phyloP scores from a whole-genome alignment of 1,140 invertebrate genomes.

The Tyrophagus putrescentiae region DNA sequence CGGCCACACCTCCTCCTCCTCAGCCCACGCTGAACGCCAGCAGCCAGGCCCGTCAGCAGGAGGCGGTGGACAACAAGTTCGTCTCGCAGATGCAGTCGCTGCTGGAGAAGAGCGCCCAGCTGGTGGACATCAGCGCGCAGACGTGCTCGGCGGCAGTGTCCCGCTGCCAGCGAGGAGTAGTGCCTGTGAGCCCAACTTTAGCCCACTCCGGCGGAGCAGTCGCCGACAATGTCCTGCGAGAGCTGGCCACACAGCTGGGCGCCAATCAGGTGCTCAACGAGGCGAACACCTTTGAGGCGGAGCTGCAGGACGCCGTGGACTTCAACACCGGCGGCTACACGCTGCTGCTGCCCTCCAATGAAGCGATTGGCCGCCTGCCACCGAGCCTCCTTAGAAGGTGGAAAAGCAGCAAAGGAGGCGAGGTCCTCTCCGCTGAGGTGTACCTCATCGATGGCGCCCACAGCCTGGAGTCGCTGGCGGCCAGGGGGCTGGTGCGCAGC shows the following conservation, averaged over 20 bases:
- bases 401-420: constrained; percentile 20
- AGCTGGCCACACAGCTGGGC: constrained; percentile 16
- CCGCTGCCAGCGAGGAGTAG: neutral
- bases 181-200: neutral
- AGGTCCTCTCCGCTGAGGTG: constrained; percentile 22
- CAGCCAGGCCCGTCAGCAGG: neutral
- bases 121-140: neutral
- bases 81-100: neutral
- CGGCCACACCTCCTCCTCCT: too few relatives aligned
- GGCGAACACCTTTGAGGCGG: neutral
- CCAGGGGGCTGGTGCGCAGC: constrained; percentile 1
- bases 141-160: neutral
- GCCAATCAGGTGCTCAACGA: constrained; percentile 19
- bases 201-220: neutral
- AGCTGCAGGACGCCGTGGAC: constrained; percentile 19
- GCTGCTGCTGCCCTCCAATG: constrained; percentile 28
- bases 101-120: constrained; percentile 5
- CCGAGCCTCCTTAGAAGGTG: constrained; percentile 24
- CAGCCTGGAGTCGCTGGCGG: constrained; percentile 20
- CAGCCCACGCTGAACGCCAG: neutral
- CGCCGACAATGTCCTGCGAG: neutral
- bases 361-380: constrained; percentile 26
- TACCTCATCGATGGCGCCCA: constrained; percentile 24
- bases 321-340: constrained; percentile 23
- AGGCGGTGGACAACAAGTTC: constrained; percentile 4